Percentiles rank a stretch among this genome's conserved stretches.
Conservation (phyloP, 2,888 invertebrate species). For the Tinea semifulvella region DNA sequence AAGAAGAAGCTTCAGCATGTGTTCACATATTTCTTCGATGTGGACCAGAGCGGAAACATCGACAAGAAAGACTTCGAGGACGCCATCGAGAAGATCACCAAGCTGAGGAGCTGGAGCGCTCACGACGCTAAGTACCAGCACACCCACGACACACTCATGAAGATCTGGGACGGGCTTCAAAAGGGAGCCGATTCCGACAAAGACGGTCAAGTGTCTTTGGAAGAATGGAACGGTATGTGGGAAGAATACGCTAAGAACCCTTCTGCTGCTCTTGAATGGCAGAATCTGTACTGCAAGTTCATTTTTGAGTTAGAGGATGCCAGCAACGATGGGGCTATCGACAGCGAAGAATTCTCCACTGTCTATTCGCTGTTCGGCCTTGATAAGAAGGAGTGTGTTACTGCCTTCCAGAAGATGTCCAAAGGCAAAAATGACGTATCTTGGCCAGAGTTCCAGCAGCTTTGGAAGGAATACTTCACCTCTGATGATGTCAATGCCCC, state of each 20-base stretch:
- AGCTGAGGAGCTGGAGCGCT: slow-evolving; percentile 78
- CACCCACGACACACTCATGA: slow-evolving; percentile 76
- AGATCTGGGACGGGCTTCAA: slow-evolving; percentile 86
- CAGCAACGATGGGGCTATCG: slow-evolving; percentile 79
- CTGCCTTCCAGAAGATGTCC: slow-evolving; percentile 83
- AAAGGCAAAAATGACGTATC: slow-evolving; percentile 76
- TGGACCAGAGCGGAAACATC: slow-evolving; percentile 86
- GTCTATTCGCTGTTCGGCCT: slow-evolving; percentile 85
- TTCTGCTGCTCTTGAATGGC: slow-evolving; percentile 80
- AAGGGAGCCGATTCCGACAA: slow-evolving; percentile 84
- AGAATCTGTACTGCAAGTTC: slow-evolving; percentile 84
- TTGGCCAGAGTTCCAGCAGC: slow-evolving; percentile 77
- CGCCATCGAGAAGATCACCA: slow-evolving; percentile 84
- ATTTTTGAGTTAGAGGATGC: slow-evolving; percentile 90
- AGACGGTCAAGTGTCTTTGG: slow-evolving; percentile 85
- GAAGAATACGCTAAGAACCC: slow-evolving; percentile 80
- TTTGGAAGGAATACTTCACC: slow-evolving; percentile 88
- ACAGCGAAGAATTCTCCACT: slow-evolving; percentile 82
- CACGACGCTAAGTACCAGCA: slow-evolving; percentile 77
- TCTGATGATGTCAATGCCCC: slow-evolving; percentile 80
- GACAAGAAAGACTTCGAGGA: slow-evolving; percentile 88
- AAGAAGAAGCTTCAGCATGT: slow-evolving; percentile 88
- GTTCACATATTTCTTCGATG: slow-evolving; percentile 89
- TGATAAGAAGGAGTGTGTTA: slow-evolving; percentile 74
- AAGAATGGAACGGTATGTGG: slow-evolving; percentile 92